Evolutionary conservation across 2,113 vertebrate genomes (phyloP).

Genomic region (Neoarius graeffei): DNA sequence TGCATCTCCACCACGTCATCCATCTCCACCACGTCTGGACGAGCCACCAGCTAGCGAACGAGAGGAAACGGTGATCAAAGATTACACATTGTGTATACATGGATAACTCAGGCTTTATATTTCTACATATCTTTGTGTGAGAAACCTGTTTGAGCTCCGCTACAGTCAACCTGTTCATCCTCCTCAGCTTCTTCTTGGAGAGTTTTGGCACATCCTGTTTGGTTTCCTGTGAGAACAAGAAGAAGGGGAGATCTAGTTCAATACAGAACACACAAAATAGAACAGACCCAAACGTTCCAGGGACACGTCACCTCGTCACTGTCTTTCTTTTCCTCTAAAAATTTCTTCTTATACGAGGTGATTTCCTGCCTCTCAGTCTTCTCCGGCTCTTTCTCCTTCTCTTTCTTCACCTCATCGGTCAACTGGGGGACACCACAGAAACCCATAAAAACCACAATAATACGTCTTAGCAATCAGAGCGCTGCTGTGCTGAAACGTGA

Average conservation of each 20-base stretch:
- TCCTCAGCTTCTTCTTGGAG: constrained; percentile 93
- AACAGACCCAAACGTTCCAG: neutral
- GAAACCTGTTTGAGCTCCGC: constrained; percentile 94
- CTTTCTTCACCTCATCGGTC: constrained; percentile 89
- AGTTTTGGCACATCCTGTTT: constrained; percentile 84
- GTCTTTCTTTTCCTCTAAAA: constrained; percentile 84
- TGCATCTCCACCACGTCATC: constrained; percentile 99
- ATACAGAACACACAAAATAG: neutral
- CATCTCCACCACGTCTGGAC: constrained; percentile 90
- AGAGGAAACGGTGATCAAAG: neutral
- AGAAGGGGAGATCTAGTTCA: neutral
- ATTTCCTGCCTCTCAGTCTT: constrained; percentile 81
- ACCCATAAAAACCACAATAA: neutral
- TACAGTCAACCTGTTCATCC: constrained; percentile 92
- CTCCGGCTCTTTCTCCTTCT: constrained; percentile 91
- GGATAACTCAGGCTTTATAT: neutral
- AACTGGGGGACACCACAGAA: constrained; percentile 63
- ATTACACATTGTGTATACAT: neutral
- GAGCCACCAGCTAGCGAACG: constrained; percentile 79
- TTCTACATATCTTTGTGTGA: neutral
- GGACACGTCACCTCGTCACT: constrained; percentile 73
- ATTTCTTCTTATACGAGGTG: constrained; percentile 79
- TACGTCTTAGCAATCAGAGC: neutral
- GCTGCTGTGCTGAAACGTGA: neutral
- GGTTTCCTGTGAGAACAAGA: constrained; percentile 71